Conservation (phyloP, 2,113 vertebrate genomes). For the Calyptomena viridis region DNA sequence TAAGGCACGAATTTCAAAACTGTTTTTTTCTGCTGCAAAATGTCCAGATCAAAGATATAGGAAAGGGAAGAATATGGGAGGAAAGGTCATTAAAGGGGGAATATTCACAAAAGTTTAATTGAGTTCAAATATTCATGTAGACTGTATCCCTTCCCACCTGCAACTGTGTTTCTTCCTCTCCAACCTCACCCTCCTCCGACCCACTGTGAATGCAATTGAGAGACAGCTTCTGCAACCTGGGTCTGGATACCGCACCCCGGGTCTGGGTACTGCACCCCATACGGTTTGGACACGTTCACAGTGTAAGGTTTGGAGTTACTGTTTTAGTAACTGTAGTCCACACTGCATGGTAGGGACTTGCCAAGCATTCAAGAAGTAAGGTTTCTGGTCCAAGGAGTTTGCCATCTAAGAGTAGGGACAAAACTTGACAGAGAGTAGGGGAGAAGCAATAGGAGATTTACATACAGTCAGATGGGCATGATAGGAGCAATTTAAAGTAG, state of each 20-base stretch:
- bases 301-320: not conserved
- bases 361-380: not conserved
- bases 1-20: not conserved
- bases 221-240: not conserved
- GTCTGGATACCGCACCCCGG: not conserved
- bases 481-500: not conserved
- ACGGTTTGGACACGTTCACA: not conserved
- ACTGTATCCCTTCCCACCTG: not conserved
- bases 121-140: not conserved
- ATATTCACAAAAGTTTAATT: not conserved
- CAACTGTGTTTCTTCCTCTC: not conserved
- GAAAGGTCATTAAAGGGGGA: constrained; percentile 1
- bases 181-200: not conserved
- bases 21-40: not conserved
- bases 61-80: not conserved
- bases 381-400: not conserved
- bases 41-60: not conserved
- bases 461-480: not conserved
- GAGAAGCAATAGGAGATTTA: not conserved
- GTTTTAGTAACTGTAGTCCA: not conserved
- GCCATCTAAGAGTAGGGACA: not conserved
- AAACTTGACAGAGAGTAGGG: not conserved
- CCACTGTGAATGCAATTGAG: not conserved
- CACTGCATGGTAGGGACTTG: not conserved
- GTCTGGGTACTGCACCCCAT: not conserved